Evolutionary conservation across 2,888 invertebrate genomes (phyloP), one percentile per base, ranked within the genome.

Genomic region (Drosophila siamana): DNA sequence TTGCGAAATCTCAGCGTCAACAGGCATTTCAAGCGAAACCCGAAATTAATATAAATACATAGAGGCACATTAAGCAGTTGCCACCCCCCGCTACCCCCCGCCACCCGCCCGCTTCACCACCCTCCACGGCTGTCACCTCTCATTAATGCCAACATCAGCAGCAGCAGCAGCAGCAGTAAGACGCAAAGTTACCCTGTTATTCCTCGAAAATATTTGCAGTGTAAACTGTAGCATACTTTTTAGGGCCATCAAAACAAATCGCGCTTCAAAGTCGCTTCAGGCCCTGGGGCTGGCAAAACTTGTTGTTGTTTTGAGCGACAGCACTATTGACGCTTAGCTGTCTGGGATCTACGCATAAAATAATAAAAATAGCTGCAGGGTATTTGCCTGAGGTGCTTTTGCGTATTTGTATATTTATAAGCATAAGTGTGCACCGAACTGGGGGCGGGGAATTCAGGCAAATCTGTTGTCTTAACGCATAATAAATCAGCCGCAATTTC

Each of bases 381-480:
- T 38, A 40, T 38, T 38, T 7, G 2, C 36, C 11, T 9, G 11
- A 11, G 11, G 33, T 33, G 33, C 28, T 33, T 4, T n/a, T 26
- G 24, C 7, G 28, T 13, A 38, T 33, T 33, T 46, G 24, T 43
- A 43, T 36, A 52, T 40, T 36, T 13, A 38, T 38, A 38, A 38
- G 36, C 36, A 19, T 43, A 56, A 33, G 48, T 60, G 36, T 7
- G 13, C 36, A 36, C 36, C 3, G 43, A 26, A 30, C 30, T n/a
- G 19, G 19, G 59, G 60, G 55, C 41, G 36, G 24, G 28, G 38
- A 56, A 67, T 63, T 64, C 47, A 69, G 59, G 64, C n/a, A 83
- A 83, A 85, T 87, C 86, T 81, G 87, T 83, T 83, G 87, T 85
- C 87, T 87, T 87, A 83, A 78, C 82, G 87, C 85, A 87, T 83